Evolutionary conservation across 2,888 invertebrate genomes (phyloP).

Genomic region (Rhaphigaster nebulosa): DNA sequence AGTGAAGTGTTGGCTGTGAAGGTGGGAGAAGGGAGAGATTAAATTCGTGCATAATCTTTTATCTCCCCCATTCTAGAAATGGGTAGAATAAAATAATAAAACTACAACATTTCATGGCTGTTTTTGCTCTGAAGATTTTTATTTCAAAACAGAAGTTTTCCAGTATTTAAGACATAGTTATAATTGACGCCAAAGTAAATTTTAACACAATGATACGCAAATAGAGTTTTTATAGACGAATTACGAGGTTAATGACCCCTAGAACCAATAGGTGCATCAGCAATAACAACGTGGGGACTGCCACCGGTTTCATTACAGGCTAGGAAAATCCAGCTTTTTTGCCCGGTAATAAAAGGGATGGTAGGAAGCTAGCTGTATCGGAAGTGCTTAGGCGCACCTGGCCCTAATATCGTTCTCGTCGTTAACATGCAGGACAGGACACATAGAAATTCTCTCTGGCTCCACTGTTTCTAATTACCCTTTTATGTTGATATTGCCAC

Average conservation of each 20-base stretch:
- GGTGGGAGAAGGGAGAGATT: too few species aligned
- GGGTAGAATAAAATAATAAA: too few species aligned
- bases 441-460: neutral
- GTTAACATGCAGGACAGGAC: constrained; percentile 31
- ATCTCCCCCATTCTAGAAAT: too few species aligned
- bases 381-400: constrained; percentile 27
- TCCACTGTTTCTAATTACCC: constrained; percentile 20
- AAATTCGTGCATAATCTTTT: too few species aligned
- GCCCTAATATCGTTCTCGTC: neutral
- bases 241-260: neutral
- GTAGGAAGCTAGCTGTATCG: neutral
- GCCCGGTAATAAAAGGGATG: neutral
- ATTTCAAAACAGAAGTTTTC: neutral
- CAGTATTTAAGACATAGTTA: neutral
- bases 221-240: neutral
- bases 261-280: neutral
- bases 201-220: neutral
- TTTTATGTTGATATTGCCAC: neutral
- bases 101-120: too few species aligned
- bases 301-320: neutral
- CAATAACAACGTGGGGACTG: neutral
- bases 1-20: too few species aligned
- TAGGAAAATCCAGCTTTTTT: constrained; percentile 10
- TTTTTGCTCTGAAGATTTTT: too few species aligned
- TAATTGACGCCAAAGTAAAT: neutral